phyloP scores from a whole-genome alignment of 2,888 invertebrate genomes.

The Lepidonotus clava region DNA sequence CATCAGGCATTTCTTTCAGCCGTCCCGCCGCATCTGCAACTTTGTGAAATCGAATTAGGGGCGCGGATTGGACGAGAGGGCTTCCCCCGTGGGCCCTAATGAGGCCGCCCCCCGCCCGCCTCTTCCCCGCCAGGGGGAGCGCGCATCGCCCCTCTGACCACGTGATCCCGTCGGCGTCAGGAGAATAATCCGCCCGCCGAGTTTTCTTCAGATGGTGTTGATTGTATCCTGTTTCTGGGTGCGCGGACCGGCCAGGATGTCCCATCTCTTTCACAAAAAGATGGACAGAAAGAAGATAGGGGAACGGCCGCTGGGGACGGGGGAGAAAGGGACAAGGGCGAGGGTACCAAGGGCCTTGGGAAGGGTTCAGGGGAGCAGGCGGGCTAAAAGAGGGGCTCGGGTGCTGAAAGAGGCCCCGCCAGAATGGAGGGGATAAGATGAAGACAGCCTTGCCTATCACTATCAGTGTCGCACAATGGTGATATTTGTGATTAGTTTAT shows the following conservation, averaged over 20 bases:
- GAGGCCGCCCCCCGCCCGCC: not conserved
- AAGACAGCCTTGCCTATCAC: not conserved
- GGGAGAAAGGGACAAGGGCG: not conserved
- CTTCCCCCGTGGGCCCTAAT: not conserved
- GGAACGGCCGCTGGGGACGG: not conserved
- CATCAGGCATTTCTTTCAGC: slow-evolving; percentile 17
- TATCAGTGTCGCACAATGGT: not conserved
- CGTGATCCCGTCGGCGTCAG: not conserved
- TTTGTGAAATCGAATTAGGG: slow-evolving; percentile 27
- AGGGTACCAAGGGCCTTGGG: not conserved
- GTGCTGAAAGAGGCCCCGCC: not conserved
- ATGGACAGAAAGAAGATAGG: not conserved
- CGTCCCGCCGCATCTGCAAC: slow-evolving; percentile 18
- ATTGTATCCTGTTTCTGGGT: slow-evolving; percentile 13
- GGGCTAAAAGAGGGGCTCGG: not conserved
- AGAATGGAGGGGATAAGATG: too few species aligned
- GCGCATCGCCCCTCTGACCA: not conserved
- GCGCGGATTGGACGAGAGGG: slow-evolving; percentile 3
- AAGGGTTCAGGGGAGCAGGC: not conserved
- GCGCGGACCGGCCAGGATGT: not conserved
- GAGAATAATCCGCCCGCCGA: not conserved
- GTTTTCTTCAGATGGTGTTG: slow-evolving; percentile 13
- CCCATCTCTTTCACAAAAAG: too few species aligned
- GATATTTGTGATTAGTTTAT: slow-evolving; percentile 11
- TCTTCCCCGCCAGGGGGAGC: not conserved